These are phyloP conservation scores for Apis florea DNA, from an alignment of 1,140 invertebrate species.

Conservation along the genomic window DNA sequence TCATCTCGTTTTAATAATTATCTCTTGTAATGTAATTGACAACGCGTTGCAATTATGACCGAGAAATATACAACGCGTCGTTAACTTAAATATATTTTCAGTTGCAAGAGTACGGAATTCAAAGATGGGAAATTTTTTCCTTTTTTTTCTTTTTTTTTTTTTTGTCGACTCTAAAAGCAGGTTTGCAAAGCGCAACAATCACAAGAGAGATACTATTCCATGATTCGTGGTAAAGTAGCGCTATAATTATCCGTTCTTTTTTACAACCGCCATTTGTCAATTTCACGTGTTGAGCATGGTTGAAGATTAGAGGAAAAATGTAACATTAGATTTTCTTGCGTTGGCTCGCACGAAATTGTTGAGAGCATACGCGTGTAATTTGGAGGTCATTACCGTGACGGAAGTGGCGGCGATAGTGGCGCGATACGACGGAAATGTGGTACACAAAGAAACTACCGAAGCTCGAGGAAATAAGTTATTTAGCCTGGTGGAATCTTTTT, in stretches of 20 bases:
- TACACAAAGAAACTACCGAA: slow-evolving; percentile 2
- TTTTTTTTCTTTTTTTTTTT: too few species aligned
- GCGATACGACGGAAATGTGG: slow-evolving; percentile 15
- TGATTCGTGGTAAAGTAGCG: background rate
- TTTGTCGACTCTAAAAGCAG: background rate
- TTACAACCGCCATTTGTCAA: background rate
- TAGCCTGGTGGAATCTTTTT: background rate
- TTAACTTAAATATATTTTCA: background rate
- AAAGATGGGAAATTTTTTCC: background rate
- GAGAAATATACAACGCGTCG: background rate
- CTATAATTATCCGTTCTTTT: background rate
- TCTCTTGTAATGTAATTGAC: background rate
- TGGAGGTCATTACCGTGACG: slow-evolving; percentile 23
- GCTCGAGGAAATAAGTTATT: slow-evolving; percentile 8
- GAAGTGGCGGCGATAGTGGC: slow-evolving; percentile 8
- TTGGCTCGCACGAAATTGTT: background rate
- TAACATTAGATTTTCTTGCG: slow-evolving; percentile 4
- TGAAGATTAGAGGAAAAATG: background rate
- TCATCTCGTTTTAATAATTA: background rate
- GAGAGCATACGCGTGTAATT: slow-evolving; percentile 11
- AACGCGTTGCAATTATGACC: background rate
- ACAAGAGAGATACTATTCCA: too few species aligned
- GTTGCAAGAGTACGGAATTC: background rate
- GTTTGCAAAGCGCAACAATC: too few species aligned
- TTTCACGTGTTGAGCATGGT: background rate